Evolutionary conservation across 53 echinoderm and acorn worm species (phyloP).

Genomic region (Arbacia lixula): DNA sequence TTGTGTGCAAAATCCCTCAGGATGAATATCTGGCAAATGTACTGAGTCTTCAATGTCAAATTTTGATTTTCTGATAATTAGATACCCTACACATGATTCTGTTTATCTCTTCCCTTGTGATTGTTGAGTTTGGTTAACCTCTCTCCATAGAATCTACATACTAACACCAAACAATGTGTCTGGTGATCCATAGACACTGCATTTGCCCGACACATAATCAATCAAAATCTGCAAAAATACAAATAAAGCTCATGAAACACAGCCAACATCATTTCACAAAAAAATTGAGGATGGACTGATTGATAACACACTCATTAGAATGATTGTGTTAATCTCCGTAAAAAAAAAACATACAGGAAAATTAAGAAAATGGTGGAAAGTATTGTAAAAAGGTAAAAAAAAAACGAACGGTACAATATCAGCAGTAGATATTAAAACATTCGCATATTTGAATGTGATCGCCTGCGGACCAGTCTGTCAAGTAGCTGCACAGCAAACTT

Average conservation of each 20-base stretch:
- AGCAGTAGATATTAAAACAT: background rate
- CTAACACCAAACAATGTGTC: background rate
- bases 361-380: background rate
- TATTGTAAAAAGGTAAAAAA: background rate
- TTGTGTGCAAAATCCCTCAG: background rate
- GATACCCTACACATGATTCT: background rate
- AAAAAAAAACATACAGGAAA: background rate
- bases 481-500: no score
- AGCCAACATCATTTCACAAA: background rate
- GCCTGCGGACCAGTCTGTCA: no score
- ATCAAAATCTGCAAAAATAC: background rate
- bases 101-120: no score
- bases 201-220: background rate
- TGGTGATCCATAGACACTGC: background rate
- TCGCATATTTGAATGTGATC: no score
- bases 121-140: background rate
- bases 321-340: background rate
- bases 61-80: background rate
- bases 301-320: background rate
- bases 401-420: background rate
- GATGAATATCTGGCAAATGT: background rate
- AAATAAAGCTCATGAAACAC: constrained; percentile 7
- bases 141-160: constrained; percentile 16
- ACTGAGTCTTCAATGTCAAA: background rate
- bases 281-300: background rate